These are phyloP conservation scores for Anableps anableps DNA, from an alignment of 2,797 vertebrate species.

Conservation along the genomic window DNA sequence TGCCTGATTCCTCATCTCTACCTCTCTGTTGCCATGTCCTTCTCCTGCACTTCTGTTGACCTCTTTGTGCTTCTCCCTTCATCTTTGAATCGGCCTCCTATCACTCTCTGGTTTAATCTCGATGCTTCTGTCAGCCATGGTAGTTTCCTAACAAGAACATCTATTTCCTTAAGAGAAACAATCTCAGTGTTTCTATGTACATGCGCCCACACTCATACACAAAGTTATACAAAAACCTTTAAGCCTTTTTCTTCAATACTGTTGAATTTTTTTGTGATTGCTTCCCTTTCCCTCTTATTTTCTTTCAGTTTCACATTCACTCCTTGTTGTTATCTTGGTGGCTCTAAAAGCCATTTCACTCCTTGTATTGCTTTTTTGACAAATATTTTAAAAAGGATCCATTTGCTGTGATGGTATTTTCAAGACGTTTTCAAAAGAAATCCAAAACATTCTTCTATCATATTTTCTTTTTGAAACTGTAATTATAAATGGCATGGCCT, in stretches of 20 bases:
- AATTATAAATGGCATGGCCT: background rate
- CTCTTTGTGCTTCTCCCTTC: slow-evolving; percentile 41
- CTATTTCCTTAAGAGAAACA: slow-evolving; percentile 59
- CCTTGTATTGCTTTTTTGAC: slow-evolving; percentile 46
- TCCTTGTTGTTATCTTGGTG: slow-evolving; percentile 34
- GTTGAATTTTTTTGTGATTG: slow-evolving; percentile 50
- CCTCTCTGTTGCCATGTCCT: slow-evolving; percentile 40
- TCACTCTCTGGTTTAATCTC: slow-evolving; percentile 64
- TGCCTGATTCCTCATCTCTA: slow-evolving; percentile 52
- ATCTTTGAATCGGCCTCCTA: slow-evolving; percentile 49
- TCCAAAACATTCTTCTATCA: background rate
- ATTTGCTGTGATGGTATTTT: slow-evolving; percentile 11
- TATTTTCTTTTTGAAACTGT: background rate
- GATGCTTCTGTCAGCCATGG: slow-evolving; percentile 60
- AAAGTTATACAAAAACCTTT: slow-evolving; percentile 41
- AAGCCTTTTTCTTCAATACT: slow-evolving; percentile 41
- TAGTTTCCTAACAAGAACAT: slow-evolving; percentile 51
- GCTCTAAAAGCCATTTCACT: slow-evolving; percentile 53
- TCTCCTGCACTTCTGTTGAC: slow-evolving; percentile 22
- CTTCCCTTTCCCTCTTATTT: slow-evolving; percentile 50
- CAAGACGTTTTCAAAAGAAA: background rate
- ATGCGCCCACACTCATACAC: slow-evolving; percentile 10
- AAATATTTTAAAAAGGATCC: slow-evolving; percentile 37
- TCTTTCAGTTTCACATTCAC: slow-evolving; percentile 64
- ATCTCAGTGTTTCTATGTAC: slow-evolving; percentile 29